Conservation (phyloP, 1,140 invertebrate species). For the Neodiprion pinetum region DNA sequence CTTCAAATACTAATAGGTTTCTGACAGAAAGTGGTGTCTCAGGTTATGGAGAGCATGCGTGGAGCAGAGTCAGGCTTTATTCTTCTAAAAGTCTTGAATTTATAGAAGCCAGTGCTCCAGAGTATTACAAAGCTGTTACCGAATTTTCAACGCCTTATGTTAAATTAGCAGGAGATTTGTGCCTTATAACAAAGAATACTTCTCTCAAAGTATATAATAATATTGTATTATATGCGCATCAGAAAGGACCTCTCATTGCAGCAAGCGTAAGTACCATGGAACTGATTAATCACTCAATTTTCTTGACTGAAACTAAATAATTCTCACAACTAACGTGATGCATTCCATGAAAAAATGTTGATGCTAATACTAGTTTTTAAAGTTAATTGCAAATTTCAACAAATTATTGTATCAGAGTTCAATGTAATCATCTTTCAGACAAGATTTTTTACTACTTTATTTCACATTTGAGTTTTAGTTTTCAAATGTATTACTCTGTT, state of each 20-base stretch:
- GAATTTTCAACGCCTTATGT: conserved; percentile 67
- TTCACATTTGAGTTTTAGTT: no score
- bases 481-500: no score
- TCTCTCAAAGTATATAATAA: conserved; percentile 62
- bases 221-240: conserved; percentile 61
- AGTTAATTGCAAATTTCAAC: conserved; percentile 15
- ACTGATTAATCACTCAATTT: no score
- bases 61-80: conserved; percentile 64
- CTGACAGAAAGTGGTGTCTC: conserved; percentile 68
- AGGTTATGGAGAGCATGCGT: conserved; percentile 67
- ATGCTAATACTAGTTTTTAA: background rate
- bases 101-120: conserved; percentile 71
- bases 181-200: conserved; percentile 63
- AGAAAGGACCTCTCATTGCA: conserved; percentile 69
- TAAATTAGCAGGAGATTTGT: conserved; percentile 66
- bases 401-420: conserved; percentile 9
- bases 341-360: background rate
- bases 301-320: background rate
- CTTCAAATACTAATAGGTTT: conserved; percentile 64
- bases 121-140: conserved; percentile 67
- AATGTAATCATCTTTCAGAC: conserved; percentile 5
- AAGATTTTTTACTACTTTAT: no score
- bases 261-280: conserved; percentile 61
- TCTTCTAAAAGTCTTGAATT: conserved; percentile 67
- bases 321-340: background rate